Percentiles rank a stretch among this genome's conserved stretches.
Conservation (phyloP, 2,113 vertebrate species). For the western clawed frog (Xenopus tropicalis) region UCB_Xtro_10.0 CM004443.2:15878501-15879000, state of each 20-base stretch:
- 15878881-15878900: constrained; percentile 70
- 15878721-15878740: constrained; percentile 72
- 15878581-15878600: too few relatives aligned
- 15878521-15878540: too few relatives aligned
- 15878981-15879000: neutral
- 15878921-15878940: constrained; percentile 60
- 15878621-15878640: too few relatives aligned
- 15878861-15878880: constrained; percentile 51
- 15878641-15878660: too few relatives aligned
- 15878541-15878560: too few relatives aligned
- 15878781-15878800: constrained; percentile 77
- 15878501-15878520: too few relatives aligned
- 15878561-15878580: too few relatives aligned
- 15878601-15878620: too few relatives aligned
- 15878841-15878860: too few relatives aligned
- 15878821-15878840: too few relatives aligned
- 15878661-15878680: neutral
- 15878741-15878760: constrained; percentile 78
- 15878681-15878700: constrained; percentile 72
- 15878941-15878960: constrained; percentile 68
- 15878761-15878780: constrained; percentile 67
- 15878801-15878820: neutral
- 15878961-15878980: constrained; percentile 68
- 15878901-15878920: constrained; percentile 58
- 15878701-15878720: constrained; percentile 67